Base-by-base conservation (phyloP, 2,113 vertebrate species). In the Leucopsar rothschildi region DNA sequence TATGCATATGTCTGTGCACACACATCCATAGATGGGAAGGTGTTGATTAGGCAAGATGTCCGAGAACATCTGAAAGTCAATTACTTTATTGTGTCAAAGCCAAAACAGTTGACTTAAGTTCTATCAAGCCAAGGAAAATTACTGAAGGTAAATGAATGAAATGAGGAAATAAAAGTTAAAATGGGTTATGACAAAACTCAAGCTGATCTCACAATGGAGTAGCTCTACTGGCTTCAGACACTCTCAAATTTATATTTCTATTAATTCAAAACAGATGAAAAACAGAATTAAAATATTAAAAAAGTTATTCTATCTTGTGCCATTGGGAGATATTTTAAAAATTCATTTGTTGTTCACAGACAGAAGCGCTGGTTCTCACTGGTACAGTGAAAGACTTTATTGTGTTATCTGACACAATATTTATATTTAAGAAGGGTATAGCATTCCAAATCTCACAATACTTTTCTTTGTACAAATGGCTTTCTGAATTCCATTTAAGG, bases 281-380 rank as follows among this genome's bases (percentile, higher is more conserved):
- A 92, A 3, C 21, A 53, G 6, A 91, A 91, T 57, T 88, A 80
- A 91, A 95, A 86, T 77, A 88, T 78, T 91, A 52, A 86, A 86
- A 65, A 77, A 72, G 65, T 10, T 80, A 66, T 92, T 90, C 33
- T 27, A 20, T 78, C 33, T 77, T 92, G 16, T 66, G 24, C 39
- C 24, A 37, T 39, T 88, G 84, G 59, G 47, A 82, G 33, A 29
- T 44, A 80, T 82, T 82, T 92, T 72, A 44, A 72, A 93, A 79
- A 11, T 50, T 72, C 16, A 11, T 64, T 91, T 94, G 12, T 44
- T 89, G 21, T 80, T 87, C 55, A 85, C 16, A 84, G 61, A 69
- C 10, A 3, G 20, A 82, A 24, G 7, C 3, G 87, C 66, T 77
- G 45, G 11, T 73, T 92, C 50, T 88, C 33, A 24, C 7, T 80